Conservation (phyloP, 2,888 invertebrate genomes). For the Nomada fabriciana region DNA sequence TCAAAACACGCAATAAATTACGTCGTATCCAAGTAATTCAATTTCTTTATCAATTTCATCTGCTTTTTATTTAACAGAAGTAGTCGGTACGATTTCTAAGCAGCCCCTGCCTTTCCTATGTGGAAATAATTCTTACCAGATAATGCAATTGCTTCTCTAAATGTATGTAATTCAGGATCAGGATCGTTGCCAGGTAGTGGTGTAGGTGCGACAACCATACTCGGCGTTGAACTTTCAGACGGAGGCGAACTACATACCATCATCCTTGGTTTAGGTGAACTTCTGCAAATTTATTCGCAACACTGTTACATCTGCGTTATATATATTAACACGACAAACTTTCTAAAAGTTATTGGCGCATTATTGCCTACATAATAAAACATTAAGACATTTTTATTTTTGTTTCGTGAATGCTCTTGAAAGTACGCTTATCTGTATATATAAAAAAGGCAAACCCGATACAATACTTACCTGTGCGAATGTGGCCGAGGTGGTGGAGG, state of each 20-base stretch:
- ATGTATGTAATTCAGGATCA: conserved; percentile 89
- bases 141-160: conserved; percentile 90
- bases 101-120: background rate
- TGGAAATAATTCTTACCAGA: conserved; percentile 83
- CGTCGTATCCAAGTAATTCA: too few species aligned
- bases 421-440: background rate
- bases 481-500: conserved; percentile 87
- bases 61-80: background rate
- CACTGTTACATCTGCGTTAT: conserved; percentile 16
- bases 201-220: conserved; percentile 83
- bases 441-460: background rate
- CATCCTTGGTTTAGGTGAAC: conserved; percentile 86
- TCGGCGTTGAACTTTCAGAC: conserved; percentile 84
- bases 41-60: too few species aligned
- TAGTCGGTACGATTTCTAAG: too few species aligned
- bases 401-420: conserved; percentile 11
- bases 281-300: conserved; percentile 76
- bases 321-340: conserved; percentile 18
- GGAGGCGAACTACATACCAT: conserved; percentile 83
- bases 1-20: too few species aligned
- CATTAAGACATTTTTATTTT: conserved; percentile 8
- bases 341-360: conserved; percentile 19
- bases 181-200: conserved; percentile 83
- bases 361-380: conserved; percentile 31
- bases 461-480: conserved; percentile 84